A percentile compares a stretch with the other conserved stretches of the same genome.
phyloP scores from a whole-genome alignment of 2,113 vertebrate species.

The Crypturellus undulatus region DNA sequence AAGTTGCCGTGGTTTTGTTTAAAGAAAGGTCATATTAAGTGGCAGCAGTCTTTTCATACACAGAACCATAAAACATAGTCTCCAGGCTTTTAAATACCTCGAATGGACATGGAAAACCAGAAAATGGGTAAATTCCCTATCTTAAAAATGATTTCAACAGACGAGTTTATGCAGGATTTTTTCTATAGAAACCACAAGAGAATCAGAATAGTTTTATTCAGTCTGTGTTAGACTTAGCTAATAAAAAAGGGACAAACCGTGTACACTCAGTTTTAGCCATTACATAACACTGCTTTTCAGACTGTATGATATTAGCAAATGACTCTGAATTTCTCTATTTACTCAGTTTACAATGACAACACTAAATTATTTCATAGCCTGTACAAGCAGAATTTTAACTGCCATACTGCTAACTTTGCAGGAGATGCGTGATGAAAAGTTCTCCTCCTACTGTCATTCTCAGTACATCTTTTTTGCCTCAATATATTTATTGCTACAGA shows the following conservation, averaged over 20 bases:
- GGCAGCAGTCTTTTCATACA: not conserved
- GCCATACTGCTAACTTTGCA: not conserved
- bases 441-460: not conserved
- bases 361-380: not conserved
- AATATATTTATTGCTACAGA: not conserved
- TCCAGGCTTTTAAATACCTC: not conserved
- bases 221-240: not conserved
- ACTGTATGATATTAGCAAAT: not conserved
- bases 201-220: not conserved
- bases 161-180: accelerated
- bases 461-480: not conserved
- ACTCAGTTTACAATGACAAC: not conserved
- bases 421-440: not conserved
- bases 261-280: accelerated
- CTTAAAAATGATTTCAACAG: not conserved
- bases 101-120: not conserved
- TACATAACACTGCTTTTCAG: not conserved
- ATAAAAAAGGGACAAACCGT: not conserved
- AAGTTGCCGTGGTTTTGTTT: not conserved
- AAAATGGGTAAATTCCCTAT: not conserved
- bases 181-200: not conserved
- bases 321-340: not conserved
- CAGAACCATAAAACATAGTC: not conserved
- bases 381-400: not conserved
- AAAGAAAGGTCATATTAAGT: not conserved